These are phyloP conservation scores for Peromyscus eremicus DNA, from an alignment of 2,797 vertebrate genomes.

Conservation along the genomic window DNA sequence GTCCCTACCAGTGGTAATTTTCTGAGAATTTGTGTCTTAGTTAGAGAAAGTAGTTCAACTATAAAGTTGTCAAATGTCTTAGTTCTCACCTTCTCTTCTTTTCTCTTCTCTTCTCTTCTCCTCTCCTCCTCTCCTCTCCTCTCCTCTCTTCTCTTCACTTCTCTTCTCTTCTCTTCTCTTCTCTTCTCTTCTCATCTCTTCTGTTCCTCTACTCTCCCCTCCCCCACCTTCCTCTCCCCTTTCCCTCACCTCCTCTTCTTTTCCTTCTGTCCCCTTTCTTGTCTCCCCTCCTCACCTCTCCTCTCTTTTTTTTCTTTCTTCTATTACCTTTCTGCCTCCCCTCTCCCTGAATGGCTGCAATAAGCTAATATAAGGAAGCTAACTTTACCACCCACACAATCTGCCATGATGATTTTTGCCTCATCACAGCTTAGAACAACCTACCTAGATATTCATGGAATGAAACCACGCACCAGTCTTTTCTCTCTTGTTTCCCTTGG, in stretches of 20 bases:
- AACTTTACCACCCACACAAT: not conserved
- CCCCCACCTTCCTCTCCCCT: no score
- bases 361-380: not conserved
- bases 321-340: not conserved
- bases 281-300: not conserved
- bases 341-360: not conserved
- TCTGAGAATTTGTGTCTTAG: not conserved
- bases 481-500: no score
- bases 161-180: not conserved
- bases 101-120: rapidly evolving
- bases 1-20: not conserved
- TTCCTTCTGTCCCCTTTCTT: no score
- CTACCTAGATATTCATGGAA: no score
- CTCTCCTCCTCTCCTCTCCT: rapidly evolving
- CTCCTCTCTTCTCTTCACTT: no score
- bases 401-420: no score
- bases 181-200: no score
- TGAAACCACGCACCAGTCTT: not conserved
- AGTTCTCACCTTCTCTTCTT: no score
- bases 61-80: not conserved
- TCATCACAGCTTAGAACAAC: not conserved
- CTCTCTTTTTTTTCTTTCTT: not conserved
- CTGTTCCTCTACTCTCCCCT: rapidly evolving
- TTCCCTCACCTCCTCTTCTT: not conserved
- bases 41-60: not conserved